Conservation (phyloP, 2,797 vertebrate species). For the Enteromius radiatus region DNA sequence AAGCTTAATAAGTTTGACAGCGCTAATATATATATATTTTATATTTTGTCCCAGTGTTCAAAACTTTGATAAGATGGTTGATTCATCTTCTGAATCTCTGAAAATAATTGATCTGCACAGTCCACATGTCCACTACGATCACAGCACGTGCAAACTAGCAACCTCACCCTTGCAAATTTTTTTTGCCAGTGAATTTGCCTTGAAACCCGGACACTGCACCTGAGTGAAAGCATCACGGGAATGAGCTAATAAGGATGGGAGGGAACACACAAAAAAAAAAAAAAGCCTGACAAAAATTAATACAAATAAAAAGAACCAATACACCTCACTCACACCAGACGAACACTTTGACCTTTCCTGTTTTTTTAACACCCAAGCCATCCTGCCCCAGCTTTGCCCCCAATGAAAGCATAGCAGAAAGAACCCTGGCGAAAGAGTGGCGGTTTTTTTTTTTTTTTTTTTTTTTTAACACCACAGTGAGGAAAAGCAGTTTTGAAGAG, state of each 20-base stretch:
- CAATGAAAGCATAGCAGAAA: slow-evolving; percentile 40
- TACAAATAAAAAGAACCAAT: not conserved
- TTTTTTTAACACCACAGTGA: slow-evolving; percentile 40
- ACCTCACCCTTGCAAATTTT: slow-evolving; percentile 43
- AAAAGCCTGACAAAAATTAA: slow-evolving; percentile 20
- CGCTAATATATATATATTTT: too few species aligned
- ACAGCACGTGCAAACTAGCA: slow-evolving; percentile 8
- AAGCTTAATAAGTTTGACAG: too few species aligned
- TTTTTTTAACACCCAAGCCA: slow-evolving; percentile 27
- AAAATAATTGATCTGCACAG: not conserved
- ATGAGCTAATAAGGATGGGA: slow-evolving; percentile 14
- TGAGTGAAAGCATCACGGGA: not conserved
- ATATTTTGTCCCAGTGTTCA: not conserved
- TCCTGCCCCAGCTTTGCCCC: slow-evolving; percentile 38
- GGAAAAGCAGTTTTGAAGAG: slow-evolving; percentile 43
- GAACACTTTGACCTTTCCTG: not conserved
- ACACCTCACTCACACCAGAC: slow-evolving; percentile 14
- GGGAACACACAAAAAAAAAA: not conserved
- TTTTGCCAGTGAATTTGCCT: slow-evolving; percentile 27
- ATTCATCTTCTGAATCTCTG: not conserved
- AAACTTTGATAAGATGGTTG: not conserved
- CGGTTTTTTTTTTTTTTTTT: not conserved
- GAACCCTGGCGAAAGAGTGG: slow-evolving; percentile 38
- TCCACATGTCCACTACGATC: not conserved
- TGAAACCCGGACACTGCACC: slow-evolving; percentile 13